A percentile compares a stretch with the other conserved stretches of the same genome.
phyloP scores from a whole-genome alignment of 1,140 invertebrate genomes.

The Muscidifurax raptorellus region DNA sequence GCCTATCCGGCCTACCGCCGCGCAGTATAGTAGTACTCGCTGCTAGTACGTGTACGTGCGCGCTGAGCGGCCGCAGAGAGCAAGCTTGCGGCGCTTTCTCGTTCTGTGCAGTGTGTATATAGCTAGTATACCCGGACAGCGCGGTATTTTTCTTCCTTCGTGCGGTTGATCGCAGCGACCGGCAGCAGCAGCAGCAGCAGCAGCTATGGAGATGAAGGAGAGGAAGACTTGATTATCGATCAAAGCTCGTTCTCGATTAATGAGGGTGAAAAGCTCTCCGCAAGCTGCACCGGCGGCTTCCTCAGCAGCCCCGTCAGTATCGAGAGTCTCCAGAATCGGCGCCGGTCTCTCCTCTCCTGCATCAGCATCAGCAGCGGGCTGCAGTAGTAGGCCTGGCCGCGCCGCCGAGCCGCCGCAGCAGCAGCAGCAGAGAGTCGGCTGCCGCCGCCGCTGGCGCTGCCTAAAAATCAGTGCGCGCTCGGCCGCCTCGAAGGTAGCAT shows the following conservation, averaged over 20 bases:
- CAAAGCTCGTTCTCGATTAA: not conserved
- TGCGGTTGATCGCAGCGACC: too few species aligned
- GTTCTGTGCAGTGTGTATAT: too few species aligned
- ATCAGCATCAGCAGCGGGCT: not conserved
- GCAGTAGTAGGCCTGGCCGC: not conserved
- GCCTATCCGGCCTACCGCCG: not conserved
- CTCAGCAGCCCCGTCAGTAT: too few species aligned
- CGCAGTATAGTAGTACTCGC: not conserved
- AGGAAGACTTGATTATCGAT: too few species aligned
- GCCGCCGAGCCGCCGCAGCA: conserved; percentile 30
- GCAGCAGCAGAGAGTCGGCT: conserved; percentile 30
- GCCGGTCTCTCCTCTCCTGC: not conserved
- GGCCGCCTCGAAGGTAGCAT: conserved; percentile 49
- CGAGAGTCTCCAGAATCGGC: too few species aligned
- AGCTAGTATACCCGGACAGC: too few species aligned
- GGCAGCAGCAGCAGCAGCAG: too few species aligned
- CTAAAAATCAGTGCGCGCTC: conserved; percentile 52
- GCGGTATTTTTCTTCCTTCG: too few species aligned
- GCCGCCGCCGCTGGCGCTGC: conserved; percentile 58
- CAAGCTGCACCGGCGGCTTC: not conserved
- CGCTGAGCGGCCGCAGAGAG: not conserved
- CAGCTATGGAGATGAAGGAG: too few species aligned
- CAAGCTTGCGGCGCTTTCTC: not conserved
- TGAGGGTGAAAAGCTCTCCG: not conserved
- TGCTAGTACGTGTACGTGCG: not conserved